Conservation (phyloP, 2,888 invertebrate genomes). For the Nomada fabriciana region DNA sequence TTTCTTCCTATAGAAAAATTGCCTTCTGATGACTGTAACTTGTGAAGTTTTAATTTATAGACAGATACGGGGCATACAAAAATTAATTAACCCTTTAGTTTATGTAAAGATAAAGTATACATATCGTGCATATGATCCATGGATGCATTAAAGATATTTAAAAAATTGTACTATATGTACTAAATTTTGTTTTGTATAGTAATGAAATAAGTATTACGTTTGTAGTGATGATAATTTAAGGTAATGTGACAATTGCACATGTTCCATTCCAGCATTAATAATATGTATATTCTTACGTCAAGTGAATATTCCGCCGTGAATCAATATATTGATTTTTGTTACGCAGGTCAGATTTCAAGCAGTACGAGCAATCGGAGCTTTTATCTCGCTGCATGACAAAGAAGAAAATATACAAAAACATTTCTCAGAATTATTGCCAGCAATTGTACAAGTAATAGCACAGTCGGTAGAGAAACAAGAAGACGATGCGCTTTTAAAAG, state of each 20-base stretch:
- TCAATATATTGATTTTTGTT: conserved; percentile 29
- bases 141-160: too few species aligned
- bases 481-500: conserved; percentile 96
- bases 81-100: conserved; percentile 24
- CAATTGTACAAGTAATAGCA: conserved; percentile 91
- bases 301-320: not conserved
- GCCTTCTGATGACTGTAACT: conserved; percentile 87
- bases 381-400: conserved; percentile 96
- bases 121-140: too few species aligned
- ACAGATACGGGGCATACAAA: conserved; percentile 87
- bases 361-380: conserved; percentile 93
- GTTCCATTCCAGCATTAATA: not conserved
- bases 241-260: too few species aligned
- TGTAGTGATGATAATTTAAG: not conserved
- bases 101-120: too few species aligned
- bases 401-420: conserved; percentile 95
- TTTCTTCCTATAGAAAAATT: conserved; percentile 82
- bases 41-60: conserved; percentile 85
- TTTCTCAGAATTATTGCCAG: conserved; percentile 93
- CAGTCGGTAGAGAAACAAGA: conserved; percentile 93
- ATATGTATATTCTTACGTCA: conserved; percentile 5
- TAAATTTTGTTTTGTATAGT: not conserved
- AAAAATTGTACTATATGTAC: too few species aligned
- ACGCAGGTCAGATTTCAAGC: conserved; percentile 90
- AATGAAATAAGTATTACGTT: not conserved